Percentiles rank a stretch among this genome's conserved stretches.
These are phyloP conservation scores for Butorides virescens DNA, from an alignment of 2,113 vertebrate genomes.

Conservation along the genomic window DNA sequence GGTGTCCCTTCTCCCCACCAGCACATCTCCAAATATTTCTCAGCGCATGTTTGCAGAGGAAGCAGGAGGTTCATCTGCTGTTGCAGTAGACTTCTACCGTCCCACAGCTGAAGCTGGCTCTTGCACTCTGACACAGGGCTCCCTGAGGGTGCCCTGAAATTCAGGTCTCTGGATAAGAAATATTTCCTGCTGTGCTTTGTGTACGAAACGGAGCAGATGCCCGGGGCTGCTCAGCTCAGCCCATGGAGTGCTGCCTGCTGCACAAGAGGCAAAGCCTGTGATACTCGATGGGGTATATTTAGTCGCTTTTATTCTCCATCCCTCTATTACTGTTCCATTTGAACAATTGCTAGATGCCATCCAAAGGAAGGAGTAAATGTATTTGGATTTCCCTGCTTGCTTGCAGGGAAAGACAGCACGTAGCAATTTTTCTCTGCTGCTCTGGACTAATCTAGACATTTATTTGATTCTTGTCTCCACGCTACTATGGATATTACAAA, in stretches of 20 bases:
- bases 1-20: neutral
- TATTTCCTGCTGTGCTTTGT: neutral
- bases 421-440: neutral
- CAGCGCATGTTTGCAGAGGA: neutral
- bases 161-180: neutral
- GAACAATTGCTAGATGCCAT: neutral
- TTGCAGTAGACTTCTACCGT: rapidly evolving
- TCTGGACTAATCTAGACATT: neutral
- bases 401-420: neutral
- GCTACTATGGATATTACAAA: neutral
- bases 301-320: neutral
- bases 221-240: neutral
- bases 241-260: neutral
- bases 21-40: neutral
- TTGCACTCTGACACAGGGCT: rapidly evolving
- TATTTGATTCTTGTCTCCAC: neutral
- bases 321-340: neutral
- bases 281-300: neutral
- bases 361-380: neutral
- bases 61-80: neutral
- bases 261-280: neutral
- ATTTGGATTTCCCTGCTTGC: neutral
- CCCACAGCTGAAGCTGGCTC: rapidly evolving
- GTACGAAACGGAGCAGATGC: neutral
- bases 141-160: neutral